Evolutionary conservation across 2,888 invertebrate species (phyloP), one percentile per base, ranked within the genome.

Genomic region (Machimus atricapillus): DNA sequence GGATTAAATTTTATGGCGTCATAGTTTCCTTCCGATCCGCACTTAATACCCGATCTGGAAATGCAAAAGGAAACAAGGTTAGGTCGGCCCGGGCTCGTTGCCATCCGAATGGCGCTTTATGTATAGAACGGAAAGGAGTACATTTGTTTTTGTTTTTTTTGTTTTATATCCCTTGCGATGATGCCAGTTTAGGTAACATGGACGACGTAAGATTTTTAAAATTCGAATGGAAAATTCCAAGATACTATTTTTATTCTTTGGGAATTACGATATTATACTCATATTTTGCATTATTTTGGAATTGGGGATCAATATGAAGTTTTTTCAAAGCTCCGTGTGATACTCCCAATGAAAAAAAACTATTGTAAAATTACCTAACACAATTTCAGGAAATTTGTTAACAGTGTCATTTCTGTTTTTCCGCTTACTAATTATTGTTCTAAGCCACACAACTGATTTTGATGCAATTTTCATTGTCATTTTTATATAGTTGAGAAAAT

Each of bases 1-100:
- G 83, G 83, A 83, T 83, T 83, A 83, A 83, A 83, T 83, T 83
- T 83, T 83, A 83, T 83, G 66, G 83, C 83, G 56, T 73, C 83
- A 73, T 83, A 83, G 83, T 83, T 83, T 83, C 66, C 83, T 83
- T 66, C 23, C 83, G 83, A 83, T 83, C 83, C 83, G 40, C 83
- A 83, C 83, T 83, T 83, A 83, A 83, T 83, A 83, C 83, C 56
- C 81, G 73, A 83, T 73, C 83, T n/a, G 83, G 66, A 83, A 83
- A 83, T 83, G 83, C 73, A 73, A 73, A 83, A 66, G 73, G 66
- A 83, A 73, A 58, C 76, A 34, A 76, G 76, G 34, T n/a, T n/a
- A 34, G 5, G 34, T 40, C 76, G 37, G 16, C 14, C 37, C 34
- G 76, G 76, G 66, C 19, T n/a, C 8, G 19, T 23, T 66, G 27